Base-by-base conservation (phyloP, 2,113 vertebrate species). In the Psittacula cyanocephala region DNA sequence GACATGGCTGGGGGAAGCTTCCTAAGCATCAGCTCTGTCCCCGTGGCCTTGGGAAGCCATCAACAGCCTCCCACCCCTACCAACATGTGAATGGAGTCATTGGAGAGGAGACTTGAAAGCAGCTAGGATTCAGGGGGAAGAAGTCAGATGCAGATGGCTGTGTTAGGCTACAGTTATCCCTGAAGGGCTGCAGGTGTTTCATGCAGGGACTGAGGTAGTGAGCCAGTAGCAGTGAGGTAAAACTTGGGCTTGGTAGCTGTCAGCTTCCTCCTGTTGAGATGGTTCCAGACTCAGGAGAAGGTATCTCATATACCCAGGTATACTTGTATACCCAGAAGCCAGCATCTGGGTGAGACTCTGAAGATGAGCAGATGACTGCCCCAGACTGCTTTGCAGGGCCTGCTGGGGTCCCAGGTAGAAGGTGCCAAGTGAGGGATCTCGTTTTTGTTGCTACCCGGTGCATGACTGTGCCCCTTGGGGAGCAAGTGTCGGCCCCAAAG, bases 331-430 rank as follows among this genome's bases (percentile, higher is more conserved):
- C 11, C 53, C 31, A 55, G 53, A 33, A 49, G 47, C 37, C 47
- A 82, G 35, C 20, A 18, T 75, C 49, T 59, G 15, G 14, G 37
- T 3, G 22, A 67, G n/a, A 17, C 24, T 35, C 41, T 77, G 33
- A 47, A 50, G 25, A 28, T 57, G 13, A 69, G 52, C 28, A 35
- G 52, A 10, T 35, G 37, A 10, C 19, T 84, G 25, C 24, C 10
- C 31, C 1, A 3, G 29, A 35, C 27, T 83, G 59, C 59, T 72
- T 39, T 55, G 64, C 29, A 55, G 31, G 41, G 37, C 23, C 7
- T 22, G 6, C 15, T 11, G 13, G 10, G 12, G 24, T 63, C 43
- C 60, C 0, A 0, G 16, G 20, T 52, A 63, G 81, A 65, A 52
- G 46, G 19, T 23, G 55, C 5, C 18, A 41, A 74, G 17, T 1